Evolutionary conservation across 2,113 vertebrate genomes (phyloP), one percentile per base, ranked within the genome.

Genomic region (Melanerpes formicivorus): DNA sequence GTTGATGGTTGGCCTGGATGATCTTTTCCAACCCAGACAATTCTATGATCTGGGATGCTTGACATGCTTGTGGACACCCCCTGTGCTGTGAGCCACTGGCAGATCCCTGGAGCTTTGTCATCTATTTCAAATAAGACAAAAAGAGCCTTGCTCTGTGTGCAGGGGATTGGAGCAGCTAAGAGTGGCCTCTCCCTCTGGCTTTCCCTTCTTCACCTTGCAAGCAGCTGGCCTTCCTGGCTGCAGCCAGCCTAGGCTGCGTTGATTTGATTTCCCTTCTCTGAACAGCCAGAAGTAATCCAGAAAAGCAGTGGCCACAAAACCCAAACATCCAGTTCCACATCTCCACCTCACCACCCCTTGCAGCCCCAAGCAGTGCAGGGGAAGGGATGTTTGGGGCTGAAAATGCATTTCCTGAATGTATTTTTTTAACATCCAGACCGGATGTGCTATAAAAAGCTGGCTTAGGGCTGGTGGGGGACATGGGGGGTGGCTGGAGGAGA

Each of bases 381-480:
- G 74, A 97, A 85, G 94, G 94, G 86, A 93, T 95, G 85, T 95
- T 97, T 96, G 92, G 95, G 95, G 92, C 97, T 93, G 93, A 96
- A 96, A 97, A 88, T 96, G 97, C 94, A 97, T 97, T 97, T 98
- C 97, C 96, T 96, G 94, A 42, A 71, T 93, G 93, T 90, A 82
- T 37, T 37, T 9, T 42, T 97, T 97, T 96, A 97, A 96, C 95
- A 95, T 97, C 93, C 93, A 82, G 72, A 80, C 85, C 89, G 90
- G 93, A 96, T 92, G 71, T 76, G 67, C 97, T 98, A 97, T 97
- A 97, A 97, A 98, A 98, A 97, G 94, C 88, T 60, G 18, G 64
- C 93, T 97, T 94, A 96, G 86, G 88, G 85, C 93, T 87, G 69
- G 66, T 34, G 34, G 83, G 84, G 93, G 82, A 88, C 65, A 6